Evolutionary conservation across 2,797 vertebrate species (phyloP), one percentile per base, ranked within the genome.

Genomic region (Eulemur rubriventer): DNA sequence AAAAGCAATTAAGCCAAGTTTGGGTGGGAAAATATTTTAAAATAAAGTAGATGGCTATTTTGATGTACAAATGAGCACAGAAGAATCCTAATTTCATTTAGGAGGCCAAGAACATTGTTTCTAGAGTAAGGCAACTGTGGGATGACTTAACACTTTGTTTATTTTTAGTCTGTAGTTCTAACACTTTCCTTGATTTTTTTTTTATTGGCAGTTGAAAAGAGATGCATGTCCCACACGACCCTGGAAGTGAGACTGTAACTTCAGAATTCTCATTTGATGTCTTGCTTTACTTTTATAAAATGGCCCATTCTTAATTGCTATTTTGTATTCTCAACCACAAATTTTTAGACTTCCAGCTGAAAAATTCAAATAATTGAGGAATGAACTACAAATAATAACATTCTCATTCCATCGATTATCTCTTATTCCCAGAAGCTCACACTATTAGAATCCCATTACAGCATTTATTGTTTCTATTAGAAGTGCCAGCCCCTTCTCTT

Each of bases 201-300:
- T 69, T 78, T 83, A 96, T 92, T 96, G 80, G 33, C 92, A 96
- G 65, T 95, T 93, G 65, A 93, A 65, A 96, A 97, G 59, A 87
- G 43, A 65, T 93, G 50, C 14, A n/a, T 91, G 50, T 94, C 50
- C 95, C 89, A 30, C 43, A 96, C 50, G 2, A 85, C 28, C 89
- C 59, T 96, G 94, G 80, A 88, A 92, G 33, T 95, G 80, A 97
- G 48, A 93, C 43, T 96, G 17, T 96, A 95, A 93, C 90, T 93
- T 88, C 86, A 97, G 89, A 93, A 92, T 94, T 96, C 55, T 93
- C 59, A 87, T 79, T 92, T 81, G 85, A 38, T 94, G 67, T 69
- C 59, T 97, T 96, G n/a, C 76, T 87, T 95, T 96, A 38, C 65
- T 78, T 41, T 96, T 93, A 70, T 46, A 67, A 67, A 72, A 63